Evolutionary conservation across 2,113 vertebrate species (phyloP), one percentile per base, ranked within the genome.

Genomic region (Macheiramphus alcinus): DNA sequence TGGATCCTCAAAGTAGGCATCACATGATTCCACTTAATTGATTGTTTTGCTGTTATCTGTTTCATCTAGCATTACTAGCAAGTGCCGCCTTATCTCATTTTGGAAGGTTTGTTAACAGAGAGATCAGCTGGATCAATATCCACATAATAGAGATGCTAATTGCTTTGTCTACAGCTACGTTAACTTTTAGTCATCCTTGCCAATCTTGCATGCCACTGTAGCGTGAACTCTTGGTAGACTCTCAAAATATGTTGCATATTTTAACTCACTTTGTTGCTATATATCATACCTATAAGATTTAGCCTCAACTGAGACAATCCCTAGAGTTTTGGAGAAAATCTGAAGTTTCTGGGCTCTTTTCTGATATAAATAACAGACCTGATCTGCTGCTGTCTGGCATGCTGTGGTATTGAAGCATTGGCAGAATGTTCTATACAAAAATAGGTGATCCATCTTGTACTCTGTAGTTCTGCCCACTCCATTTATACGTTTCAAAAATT

Each of bases 131-230:
- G 90, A 97, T 98, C 97, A 95, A 94, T 97, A 80, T 78, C 72
- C 90, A 65, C 93, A 90, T 89, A 59, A 95, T 83, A 88, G 93
- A 94, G 93, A 94, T 93, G 94, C 93, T 98, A 97, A 98, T 97
- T 97, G 93, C 93, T 96, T 95, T 91, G 66, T 92, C 95, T 90
- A 66, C 95, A 95, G 61, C 89, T 81, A 31, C 7, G 16, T 66
- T 93, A 76, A 83, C 70, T 89, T 75, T 31, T 38, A 50, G 78
- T 53, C 34, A 80, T 92, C 58, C 58, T 88, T 74, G 80, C 58
- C 88, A 89, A 82, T 93, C 86, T 50, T n/a, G 21, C 43, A 2
- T 0, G 0, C 68, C 9, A 2, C 5, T 2, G 21, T 32, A 21
- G 21, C 0, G 0, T 53, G 43, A 89, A n/a, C 62, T 75, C 48